These are phyloP conservation scores for Bufotes viridis DNA, from an alignment of 2,797 vertebrate genomes.

Conservation along the genomic window DNA sequence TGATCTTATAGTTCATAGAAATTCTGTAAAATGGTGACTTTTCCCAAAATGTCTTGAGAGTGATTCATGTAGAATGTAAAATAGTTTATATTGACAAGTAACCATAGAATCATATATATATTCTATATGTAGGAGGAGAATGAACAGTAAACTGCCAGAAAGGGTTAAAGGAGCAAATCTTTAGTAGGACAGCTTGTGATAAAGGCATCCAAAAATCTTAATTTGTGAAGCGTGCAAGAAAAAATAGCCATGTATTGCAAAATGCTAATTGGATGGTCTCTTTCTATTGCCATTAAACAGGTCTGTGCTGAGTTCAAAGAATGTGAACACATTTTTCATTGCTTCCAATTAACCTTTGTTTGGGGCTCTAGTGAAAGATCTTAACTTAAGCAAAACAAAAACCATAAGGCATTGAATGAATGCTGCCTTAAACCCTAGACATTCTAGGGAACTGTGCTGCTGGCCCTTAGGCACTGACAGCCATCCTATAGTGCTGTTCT, in stretches of 20 bases:
- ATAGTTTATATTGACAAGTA: background rate
- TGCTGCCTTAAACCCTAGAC: constrained; percentile 41
- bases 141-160: background rate
- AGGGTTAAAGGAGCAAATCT: background rate
- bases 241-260: too few species aligned
- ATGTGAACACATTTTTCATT: background rate
- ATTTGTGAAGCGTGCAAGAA: too few species aligned
- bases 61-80: background rate
- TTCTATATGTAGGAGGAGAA: background rate
- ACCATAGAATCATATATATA: background rate
- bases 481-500: background rate
- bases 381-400: background rate
- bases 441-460: constrained; percentile 40
- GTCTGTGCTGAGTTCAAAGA: background rate
- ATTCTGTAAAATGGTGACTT: too few species aligned
- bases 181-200: background rate
- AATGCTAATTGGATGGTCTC: background rate
- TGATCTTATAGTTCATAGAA: too few species aligned
- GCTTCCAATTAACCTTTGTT: background rate
- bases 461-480: constrained; percentile 29
- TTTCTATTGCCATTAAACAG: background rate
- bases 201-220: background rate
- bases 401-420: constrained; percentile 10
- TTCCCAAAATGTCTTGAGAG: background rate
- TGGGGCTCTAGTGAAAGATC: background rate